Percentiles rank a stretch among this genome's conserved stretches.
Evolutionary conservation across 2,888 invertebrate species (phyloP).

Genomic region (Dioctria rufipes): DNA sequence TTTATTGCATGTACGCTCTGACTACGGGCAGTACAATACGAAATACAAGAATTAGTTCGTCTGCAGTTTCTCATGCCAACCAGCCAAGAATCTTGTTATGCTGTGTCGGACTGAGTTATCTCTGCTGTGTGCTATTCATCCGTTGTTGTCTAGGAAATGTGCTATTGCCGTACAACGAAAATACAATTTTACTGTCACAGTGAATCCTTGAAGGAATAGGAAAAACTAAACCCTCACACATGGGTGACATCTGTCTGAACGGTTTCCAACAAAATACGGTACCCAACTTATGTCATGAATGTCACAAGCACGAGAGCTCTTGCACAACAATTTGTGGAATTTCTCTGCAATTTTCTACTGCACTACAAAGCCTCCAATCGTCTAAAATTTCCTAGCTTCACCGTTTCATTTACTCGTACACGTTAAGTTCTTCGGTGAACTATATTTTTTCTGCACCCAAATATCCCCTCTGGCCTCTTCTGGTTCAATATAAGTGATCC

Average conservation of each 20-base stretch:
- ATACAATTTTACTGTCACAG: slow-evolving; percentile 43
- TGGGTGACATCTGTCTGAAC: slow-evolving; percentile 28
- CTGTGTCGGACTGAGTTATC: slow-evolving; percentile 1
- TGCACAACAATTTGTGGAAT: not conserved
- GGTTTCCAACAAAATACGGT: not conserved
- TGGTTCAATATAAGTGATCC: not conserved
- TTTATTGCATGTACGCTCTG: no score
- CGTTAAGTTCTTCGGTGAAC: not conserved
- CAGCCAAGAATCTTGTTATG: slow-evolving; percentile 31
- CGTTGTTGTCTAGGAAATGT: no score
- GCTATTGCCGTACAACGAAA: not conserved
- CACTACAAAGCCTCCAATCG: not conserved
- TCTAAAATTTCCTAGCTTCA: not conserved
- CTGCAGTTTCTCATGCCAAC: slow-evolving; percentile 7
- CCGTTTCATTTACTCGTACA: no score
- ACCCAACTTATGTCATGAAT: slow-evolving; percentile 2
- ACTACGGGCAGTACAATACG: no score
- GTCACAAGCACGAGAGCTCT: not conserved
- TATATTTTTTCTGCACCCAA: not conserved
- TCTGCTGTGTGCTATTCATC: not conserved
- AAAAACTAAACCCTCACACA: slow-evolving; percentile 30
- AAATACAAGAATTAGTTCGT: not conserved
- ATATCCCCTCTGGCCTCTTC: not conserved
- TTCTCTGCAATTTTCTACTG: not conserved
- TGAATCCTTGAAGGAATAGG: slow-evolving; percentile 11